Conservation (phyloP, 1,140 invertebrate species). For the Hesperophylax magnus region DNA sequence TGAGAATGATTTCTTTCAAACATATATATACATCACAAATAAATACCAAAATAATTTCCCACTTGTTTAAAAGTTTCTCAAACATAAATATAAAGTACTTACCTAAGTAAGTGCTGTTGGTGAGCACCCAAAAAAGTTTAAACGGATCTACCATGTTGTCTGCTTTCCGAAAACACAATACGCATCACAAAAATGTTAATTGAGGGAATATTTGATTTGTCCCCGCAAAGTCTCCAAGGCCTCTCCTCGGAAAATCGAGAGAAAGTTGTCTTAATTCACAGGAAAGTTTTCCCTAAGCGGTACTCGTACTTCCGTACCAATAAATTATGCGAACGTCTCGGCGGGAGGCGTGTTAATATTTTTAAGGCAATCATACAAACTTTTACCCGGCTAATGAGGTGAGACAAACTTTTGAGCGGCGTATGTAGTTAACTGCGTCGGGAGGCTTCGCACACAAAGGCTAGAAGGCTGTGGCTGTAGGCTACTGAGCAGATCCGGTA, state of each 20-base stretch:
- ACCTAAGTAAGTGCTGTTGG: conserved; percentile 82
- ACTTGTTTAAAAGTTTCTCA: too few relatives aligned
- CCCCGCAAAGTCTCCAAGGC: not conserved
- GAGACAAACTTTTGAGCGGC: not conserved
- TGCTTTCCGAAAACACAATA: conserved; percentile 13
- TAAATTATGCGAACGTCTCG: not conserved
- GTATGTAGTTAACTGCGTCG: not conserved
- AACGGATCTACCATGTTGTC: conserved; percentile 78
- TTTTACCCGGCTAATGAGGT: conserved; percentile 30
- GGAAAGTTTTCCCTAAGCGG: not conserved
- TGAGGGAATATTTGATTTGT: not conserved
- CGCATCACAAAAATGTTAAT: conserved; percentile 39
- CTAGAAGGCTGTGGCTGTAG: conserved; percentile 1
- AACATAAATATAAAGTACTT: conserved; percentile 50
- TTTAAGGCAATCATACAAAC: conserved; percentile 29
- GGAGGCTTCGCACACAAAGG: conserved; percentile 5
- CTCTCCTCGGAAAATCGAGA: not conserved
- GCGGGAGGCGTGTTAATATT: conserved; percentile 26
- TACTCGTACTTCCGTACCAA: conserved; percentile 1
- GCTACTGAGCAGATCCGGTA: conserved; percentile 3
- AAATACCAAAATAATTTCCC: too few relatives aligned
- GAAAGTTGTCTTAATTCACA: not conserved
- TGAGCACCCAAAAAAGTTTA: conserved; percentile 81
- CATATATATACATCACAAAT: too few relatives aligned
- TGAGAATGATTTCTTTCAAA: too few relatives aligned